phyloP scores from a whole-genome alignment of 2,113 vertebrate genomes.

The Heterochromis multidens region DNA sequence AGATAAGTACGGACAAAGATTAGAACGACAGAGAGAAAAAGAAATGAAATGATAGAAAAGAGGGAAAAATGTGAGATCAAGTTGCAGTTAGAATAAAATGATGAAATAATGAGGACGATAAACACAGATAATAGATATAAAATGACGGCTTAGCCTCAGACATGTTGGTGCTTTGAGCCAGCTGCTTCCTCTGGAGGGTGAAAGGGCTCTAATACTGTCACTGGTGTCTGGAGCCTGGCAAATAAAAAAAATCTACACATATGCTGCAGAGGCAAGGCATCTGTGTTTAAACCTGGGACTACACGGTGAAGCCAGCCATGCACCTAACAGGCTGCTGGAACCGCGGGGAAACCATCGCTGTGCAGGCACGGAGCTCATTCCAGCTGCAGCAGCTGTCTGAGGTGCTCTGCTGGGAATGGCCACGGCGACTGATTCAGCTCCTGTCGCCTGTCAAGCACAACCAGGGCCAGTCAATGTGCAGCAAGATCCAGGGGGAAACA shows the following conservation, averaged over 20 bases:
- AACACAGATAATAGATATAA: neutral
- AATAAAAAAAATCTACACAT: neutral
- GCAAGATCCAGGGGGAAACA: neutral
- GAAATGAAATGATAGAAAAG: neutral
- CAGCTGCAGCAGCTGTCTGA: constrained; percentile 16
- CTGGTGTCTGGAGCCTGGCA: neutral
- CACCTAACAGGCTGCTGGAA: neutral
- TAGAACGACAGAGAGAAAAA: neutral
- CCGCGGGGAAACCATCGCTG: neutral
- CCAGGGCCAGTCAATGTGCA: neutral
- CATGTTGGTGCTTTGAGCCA: neutral
- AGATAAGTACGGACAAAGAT: constrained; percentile 22
- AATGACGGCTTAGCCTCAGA: constrained; percentile 22
- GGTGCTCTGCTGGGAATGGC: neutral
- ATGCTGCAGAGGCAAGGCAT: constrained; percentile 1
- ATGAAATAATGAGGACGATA: constrained; percentile 11
- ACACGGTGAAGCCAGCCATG: constrained; percentile 5
- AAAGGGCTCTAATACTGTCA: constrained; percentile 17
- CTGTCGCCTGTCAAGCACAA: neutral
- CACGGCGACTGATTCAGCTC: neutral
- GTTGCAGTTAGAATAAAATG: neutral
- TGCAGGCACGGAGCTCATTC: neutral
- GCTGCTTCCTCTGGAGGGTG: neutral
- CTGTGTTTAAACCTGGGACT: constrained; percentile 33
- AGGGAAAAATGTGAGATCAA: neutral